Percentiles rank a stretch among this genome's conserved stretches.
Conservation (phyloP, 2,888 invertebrate genomes). For the Apamea crenata region DNA sequence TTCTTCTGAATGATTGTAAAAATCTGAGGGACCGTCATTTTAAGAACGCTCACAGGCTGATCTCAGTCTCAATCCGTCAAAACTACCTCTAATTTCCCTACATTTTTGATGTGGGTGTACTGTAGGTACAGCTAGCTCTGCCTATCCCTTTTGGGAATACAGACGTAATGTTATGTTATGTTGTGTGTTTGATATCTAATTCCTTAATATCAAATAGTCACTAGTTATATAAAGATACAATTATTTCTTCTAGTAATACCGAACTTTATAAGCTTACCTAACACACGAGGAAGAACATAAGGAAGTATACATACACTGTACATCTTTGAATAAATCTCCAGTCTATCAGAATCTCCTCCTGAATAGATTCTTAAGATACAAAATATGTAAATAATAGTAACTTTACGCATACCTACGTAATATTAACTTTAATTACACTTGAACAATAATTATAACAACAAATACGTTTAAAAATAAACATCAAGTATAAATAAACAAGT, state of each 20-base stretch:
- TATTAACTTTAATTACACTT: neutral
- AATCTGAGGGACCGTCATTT: neutral
- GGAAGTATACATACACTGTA: too few relatives aligned
- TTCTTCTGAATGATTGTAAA: neutral
- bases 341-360: neutral
- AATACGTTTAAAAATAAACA: slow-evolving; percentile 21
- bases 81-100: too few relatives aligned
- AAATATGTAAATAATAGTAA: slow-evolving; percentile 1
- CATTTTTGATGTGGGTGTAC: neutral
- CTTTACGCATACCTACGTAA: neutral
- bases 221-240: too few relatives aligned
- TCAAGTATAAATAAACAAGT: slow-evolving; percentile 14
- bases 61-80: neutral
- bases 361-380: neutral
- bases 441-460: slow-evolving; percentile 6
- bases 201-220: too few relatives aligned
- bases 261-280: too few relatives aligned
- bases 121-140: neutral
- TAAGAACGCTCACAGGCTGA: neutral
- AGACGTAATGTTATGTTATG: neutral
- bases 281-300: too few relatives aligned
- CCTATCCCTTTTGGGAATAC: neutral
- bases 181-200: neutral
- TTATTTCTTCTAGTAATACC: too few relatives aligned
- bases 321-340: too few relatives aligned